phyloP scores from a whole-genome alignment of 2,797 vertebrate species.

The Clarias fuscus region DNA sequence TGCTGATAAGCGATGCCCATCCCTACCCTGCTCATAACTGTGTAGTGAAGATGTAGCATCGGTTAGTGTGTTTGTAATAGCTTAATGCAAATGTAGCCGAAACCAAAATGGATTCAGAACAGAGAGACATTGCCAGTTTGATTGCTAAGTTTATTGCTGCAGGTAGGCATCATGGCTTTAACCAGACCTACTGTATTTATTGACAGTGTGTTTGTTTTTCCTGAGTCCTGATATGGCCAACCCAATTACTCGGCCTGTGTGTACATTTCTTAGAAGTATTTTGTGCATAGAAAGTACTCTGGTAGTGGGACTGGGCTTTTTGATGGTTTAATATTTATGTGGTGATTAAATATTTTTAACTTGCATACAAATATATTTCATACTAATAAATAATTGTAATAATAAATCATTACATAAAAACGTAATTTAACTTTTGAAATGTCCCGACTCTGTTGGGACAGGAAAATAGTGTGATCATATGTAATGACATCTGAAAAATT shows the following conservation, averaged over 20 bases:
- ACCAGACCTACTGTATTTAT: background rate
- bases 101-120: conserved; percentile 68
- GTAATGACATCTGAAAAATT: background rate
- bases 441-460: background rate
- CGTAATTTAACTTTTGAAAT: background rate
- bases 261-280: background rate
- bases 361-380: background rate
- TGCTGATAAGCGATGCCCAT: conserved; percentile 71
- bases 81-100: conserved; percentile 31
- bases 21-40: conserved; percentile 61
- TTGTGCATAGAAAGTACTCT: background rate
- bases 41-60: conserved; percentile 61
- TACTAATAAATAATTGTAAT: background rate
- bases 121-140: conserved; percentile 70
- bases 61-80: conserved; percentile 6
- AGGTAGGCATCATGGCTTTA: conserved; percentile 67
- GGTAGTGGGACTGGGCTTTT: background rate
- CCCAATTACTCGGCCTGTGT: background rate
- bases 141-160: conserved; percentile 77
- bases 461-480: background rate
- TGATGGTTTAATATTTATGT: background rate
- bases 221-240: background rate
- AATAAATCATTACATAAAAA: background rate
- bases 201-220: background rate
- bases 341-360: background rate